Conservation (phyloP, 2,797 vertebrate species). For the Gobionotothen gibberifrons region DNA sequence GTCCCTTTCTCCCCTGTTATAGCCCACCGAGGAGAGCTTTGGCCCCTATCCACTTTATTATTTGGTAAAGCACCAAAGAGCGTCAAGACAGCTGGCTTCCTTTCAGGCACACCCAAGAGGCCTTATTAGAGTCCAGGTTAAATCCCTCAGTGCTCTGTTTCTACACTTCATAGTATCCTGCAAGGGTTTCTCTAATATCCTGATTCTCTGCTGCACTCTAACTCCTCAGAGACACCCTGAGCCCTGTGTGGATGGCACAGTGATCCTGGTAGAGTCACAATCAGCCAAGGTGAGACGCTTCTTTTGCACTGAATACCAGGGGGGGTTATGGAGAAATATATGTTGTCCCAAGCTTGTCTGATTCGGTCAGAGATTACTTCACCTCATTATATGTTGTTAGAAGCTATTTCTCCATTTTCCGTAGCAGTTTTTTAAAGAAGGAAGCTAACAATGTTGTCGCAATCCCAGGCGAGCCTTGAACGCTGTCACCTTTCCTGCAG, state of each 20-base stretch:
- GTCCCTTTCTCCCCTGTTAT: slow-evolving; percentile 4
- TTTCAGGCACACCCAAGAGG: slow-evolving; percentile 67
- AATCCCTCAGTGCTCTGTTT: slow-evolving; percentile 55
- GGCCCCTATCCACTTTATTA: slow-evolving; percentile 25
- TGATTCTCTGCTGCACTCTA: slow-evolving; percentile 41
- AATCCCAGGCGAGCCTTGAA: slow-evolving; percentile 18
- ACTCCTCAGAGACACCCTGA: slow-evolving; percentile 50
- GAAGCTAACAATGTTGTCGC: slow-evolving; percentile 1
- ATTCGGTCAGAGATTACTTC: slow-evolving; percentile 29
- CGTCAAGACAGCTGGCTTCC: slow-evolving; percentile 35
- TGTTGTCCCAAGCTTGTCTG: slow-evolving; percentile 4
- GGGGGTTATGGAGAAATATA: slow-evolving; percentile 26
- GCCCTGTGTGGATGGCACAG: slow-evolving; percentile 23
- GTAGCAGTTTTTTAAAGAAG: slow-evolving; percentile 18
- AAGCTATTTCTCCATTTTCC: slow-evolving; percentile 19
- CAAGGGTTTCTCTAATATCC: slow-evolving; percentile 61
- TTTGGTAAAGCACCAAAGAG: slow-evolving; percentile 46
- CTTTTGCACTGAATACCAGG: slow-evolving; percentile 35
- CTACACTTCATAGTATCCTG: slow-evolving; percentile 49
- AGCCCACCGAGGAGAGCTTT: slow-evolving; percentile 13
- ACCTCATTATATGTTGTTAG: slow-evolving; percentile 23
- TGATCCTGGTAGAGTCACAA: slow-evolving; percentile 31
- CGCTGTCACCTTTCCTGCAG: slow-evolving; percentile 3
- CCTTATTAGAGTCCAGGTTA: slow-evolving; percentile 79
- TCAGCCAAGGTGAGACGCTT: slow-evolving; percentile 38